Percentiles rank a stretch among this genome's conserved stretches.
phyloP scores from a whole-genome alignment of 2,888 invertebrate genomes.

The Allophyes oxyacanthae region DNA sequence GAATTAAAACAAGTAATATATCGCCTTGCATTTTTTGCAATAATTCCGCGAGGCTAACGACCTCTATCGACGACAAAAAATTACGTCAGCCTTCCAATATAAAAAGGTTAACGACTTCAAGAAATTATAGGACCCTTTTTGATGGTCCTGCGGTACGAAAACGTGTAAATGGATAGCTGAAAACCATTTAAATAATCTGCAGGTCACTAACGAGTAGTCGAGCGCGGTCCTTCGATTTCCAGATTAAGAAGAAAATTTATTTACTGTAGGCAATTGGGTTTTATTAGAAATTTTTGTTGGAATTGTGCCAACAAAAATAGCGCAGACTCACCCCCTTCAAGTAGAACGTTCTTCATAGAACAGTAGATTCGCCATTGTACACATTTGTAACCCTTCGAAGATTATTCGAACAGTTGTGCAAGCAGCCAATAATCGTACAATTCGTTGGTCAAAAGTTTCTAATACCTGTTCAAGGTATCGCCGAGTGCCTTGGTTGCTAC shows the following conservation, averaged over 20 bases:
- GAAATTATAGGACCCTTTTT: slow-evolving; percentile 46
- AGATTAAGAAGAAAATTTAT: background rate
- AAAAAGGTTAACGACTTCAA: slow-evolving; percentile 50
- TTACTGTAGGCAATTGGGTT: no score
- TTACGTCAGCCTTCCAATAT: slow-evolving; percentile 45
- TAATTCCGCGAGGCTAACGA: slow-evolving; percentile 48
- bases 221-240: background rate
- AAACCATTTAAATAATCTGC: no score
- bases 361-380: no score
- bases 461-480: slow-evolving; percentile 42
- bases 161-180: background rate
- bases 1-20: slow-evolving; percentile 49
- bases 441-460: slow-evolving; percentile 29
- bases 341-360: no score
- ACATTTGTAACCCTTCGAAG: no score
- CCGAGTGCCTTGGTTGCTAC: slow-evolving; percentile 26
- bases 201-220: no score
- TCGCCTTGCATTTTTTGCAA: slow-evolving; percentile 44
- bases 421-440: slow-evolving; percentile 16
- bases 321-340: no score
- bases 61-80: slow-evolving; percentile 48
- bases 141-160: slow-evolving; percentile 13
- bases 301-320: no score
- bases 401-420: no score
- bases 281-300: no score